These are phyloP conservation scores for Acipenser transmontanus DNA, from an alignment of 2,797 vertebrate species.

Conservation along the genomic window DNA sequence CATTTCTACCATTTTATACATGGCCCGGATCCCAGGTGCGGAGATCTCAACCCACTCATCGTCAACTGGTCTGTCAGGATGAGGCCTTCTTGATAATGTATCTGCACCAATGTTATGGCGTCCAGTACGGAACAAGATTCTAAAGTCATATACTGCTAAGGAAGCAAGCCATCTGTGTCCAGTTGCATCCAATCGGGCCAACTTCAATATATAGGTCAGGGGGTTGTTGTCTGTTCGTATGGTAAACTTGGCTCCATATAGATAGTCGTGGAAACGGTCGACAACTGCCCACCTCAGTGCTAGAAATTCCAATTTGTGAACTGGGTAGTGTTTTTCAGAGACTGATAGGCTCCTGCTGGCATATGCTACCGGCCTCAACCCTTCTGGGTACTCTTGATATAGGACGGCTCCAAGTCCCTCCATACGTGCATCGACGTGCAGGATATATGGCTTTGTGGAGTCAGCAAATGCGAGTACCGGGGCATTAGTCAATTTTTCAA, in stretches of 20 bases:
- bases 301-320: no score
- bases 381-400: background rate
- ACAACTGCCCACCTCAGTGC: no score
- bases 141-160: no score
- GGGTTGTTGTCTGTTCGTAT: no score
- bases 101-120: no score
- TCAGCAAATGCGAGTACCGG: background rate
- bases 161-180: no score
- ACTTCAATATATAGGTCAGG: no score
- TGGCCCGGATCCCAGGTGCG: background rate
- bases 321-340: background rate
- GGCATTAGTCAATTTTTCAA: background rate
- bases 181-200: no score
- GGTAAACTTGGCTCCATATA: no score
- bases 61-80: background rate
- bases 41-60: background rate
- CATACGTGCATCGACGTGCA: background rate
- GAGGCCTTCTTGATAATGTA: background rate
- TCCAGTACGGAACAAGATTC: no score
- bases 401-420: background rate
- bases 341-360: background rate
- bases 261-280: no score
- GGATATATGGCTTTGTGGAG: background rate
- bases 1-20: background rate
- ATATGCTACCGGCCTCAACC: background rate